Evolutionary conservation across 2,797 vertebrate genomes (phyloP), one percentile per base, ranked within the genome.

Genomic region (Enteromius unitaeniatus): DNA sequence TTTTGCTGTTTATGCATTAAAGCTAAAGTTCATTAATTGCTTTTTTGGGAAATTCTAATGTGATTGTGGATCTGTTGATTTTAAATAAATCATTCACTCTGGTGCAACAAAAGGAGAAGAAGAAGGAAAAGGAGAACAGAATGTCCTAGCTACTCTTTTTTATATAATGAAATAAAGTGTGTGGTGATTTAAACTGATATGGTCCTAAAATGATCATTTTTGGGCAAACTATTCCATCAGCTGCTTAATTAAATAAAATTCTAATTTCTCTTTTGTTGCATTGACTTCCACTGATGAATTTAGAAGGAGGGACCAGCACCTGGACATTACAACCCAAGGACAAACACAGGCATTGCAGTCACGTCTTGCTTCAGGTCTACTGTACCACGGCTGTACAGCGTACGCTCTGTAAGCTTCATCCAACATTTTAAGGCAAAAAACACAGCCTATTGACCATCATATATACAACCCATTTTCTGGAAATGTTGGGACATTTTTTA

Each of bases 291-390:
- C 26, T 88, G 28, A 75, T 80, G 67, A 37, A 26, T 84, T 78
- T 47, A 97, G 96, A 96, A 79, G 74, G 92, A 96, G 65, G 95
- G 96, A 1, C 95, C 94, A 17, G 93, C 95, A 55, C 96, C 96
- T 0, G 93, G 95, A 64, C 85, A 92, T 15, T 97, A 97, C 84
- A 75, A 93, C 68, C 89, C 91, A 83, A 95, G 90, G 87, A 70
- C 82, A 14, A 82, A 81, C 17, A 6, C 86, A 4, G 45, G 86
- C 58, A 85, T 14, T 74, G 81, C 86, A 79, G 87, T 96, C 79
- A 95, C 94, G 7, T 97, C 96, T 77, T 95, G 93, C 88, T 97
- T 97, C 89, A 93, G 89, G 37, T 97, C 95, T 74, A 94, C 85
- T 14, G 90, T 96, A 34, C 96, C 96, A 1, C 93, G 94, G 21